Percentiles rank a stretch among this genome's conserved stretches.
These are phyloP conservation scores for Furcifer pardalis DNA, from an alignment of 2,797 vertebrate species.

Conservation along the genomic window DNA sequence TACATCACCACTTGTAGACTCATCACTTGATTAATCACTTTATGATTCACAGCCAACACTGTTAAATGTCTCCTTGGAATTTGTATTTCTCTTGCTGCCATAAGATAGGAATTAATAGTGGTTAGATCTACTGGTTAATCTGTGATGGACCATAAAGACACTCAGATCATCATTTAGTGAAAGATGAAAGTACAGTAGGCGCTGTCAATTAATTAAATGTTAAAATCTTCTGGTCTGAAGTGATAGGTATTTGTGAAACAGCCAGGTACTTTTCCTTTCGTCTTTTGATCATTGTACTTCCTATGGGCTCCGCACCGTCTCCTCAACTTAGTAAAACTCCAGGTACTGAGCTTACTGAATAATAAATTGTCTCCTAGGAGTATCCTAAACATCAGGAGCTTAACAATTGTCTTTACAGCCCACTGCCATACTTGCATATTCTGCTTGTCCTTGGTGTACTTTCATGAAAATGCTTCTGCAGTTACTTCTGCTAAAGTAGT, in stretches of 20 bases:
- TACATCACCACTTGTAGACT: not conserved
- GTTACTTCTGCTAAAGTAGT: conserved; percentile 25
- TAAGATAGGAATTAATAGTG: not conserved
- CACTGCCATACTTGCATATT: not conserved
- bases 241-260: not conserved
- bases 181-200: not conserved
- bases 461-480: conserved; percentile 5
- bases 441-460: not conserved
- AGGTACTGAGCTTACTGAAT: not conserved
- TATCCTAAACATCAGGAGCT: not conserved
- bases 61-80: not conserved
- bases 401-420: not conserved
- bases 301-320: not conserved
- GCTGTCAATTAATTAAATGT: not conserved
- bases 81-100: not conserved
- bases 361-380: not conserved
- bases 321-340: not conserved
- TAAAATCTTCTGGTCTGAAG: not conserved
- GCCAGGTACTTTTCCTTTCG: not conserved
- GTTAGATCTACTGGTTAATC: not conserved
- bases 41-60: not conserved
- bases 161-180: not conserved
- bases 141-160: not conserved
- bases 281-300: not conserved
- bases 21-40: not conserved